Evolutionary conservation across 2,797 vertebrate genomes (phyloP).

Genomic region (Macrochelys suwanniensis): DNA sequence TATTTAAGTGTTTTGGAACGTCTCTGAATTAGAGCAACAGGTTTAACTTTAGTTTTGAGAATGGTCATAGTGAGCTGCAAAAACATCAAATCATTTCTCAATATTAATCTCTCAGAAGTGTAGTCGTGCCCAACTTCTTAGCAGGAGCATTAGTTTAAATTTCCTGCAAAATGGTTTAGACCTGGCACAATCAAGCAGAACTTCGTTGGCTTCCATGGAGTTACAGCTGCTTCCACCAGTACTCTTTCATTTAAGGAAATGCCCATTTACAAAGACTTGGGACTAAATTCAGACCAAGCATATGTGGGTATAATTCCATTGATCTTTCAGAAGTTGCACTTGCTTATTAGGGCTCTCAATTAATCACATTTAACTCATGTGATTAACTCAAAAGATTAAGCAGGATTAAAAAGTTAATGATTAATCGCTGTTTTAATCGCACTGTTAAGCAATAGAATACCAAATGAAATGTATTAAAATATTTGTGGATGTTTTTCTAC

Average conservation of each 20-base stretch:
- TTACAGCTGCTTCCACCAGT: not conserved
- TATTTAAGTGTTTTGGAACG: slow-evolving; percentile 61
- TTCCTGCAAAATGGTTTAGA: not conserved
- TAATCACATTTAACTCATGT: too few species aligned
- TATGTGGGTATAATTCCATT: not conserved
- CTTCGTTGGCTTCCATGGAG: not conserved
- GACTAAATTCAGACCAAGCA: not conserved
- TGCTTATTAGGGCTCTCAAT: not conserved
- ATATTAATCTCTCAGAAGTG: not conserved
- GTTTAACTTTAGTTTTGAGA: slow-evolving; percentile 61
- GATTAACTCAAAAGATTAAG: too few species aligned
- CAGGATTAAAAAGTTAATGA: too few species aligned
- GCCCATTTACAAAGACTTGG: accelerated
- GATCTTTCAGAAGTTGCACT: not conserved
- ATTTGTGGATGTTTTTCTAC: too few species aligned
- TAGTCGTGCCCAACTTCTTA: not conserved
- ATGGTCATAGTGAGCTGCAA: slow-evolving; percentile 34
- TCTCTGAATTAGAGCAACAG: slow-evolving; percentile 69
- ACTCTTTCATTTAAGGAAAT: not conserved
- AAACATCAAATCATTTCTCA: not conserved
- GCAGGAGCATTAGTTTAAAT: not conserved
- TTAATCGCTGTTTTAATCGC: too few species aligned
- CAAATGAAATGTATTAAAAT: too few species aligned
- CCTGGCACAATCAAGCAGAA: accelerated
- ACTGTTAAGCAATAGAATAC: too few species aligned